phyloP scores from a whole-genome alignment of 2,113 vertebrate genomes.

The Macaca mulatta region DNA sequence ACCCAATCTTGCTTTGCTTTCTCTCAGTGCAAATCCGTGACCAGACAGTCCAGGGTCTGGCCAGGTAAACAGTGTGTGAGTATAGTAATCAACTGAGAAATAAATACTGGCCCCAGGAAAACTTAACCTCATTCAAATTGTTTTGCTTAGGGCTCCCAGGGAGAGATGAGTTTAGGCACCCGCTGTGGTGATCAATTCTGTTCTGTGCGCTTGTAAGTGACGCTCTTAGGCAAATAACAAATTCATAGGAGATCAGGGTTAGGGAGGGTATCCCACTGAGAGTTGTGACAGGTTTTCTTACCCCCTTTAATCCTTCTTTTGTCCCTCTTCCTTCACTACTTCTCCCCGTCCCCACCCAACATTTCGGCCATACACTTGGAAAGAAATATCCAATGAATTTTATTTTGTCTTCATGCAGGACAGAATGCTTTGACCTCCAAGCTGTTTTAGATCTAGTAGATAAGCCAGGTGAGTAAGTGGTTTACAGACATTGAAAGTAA shows the following conservation, averaged over 20 bases:
- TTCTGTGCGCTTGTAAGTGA: background rate
- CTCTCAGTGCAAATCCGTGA: background rate
- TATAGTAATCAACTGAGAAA: slow-evolving; percentile 43
- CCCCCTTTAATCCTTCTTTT: background rate
- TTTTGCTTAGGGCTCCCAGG: background rate
- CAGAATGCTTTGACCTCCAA: slow-evolving; percentile 62
- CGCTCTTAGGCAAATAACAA: slow-evolving; percentile 6
- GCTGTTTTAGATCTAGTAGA: slow-evolving; percentile 58
- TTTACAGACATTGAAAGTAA: slow-evolving; percentile 29
- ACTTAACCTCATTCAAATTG: background rate
- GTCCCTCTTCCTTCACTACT: background rate
- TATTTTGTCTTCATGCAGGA: slow-evolving; percentile 67
- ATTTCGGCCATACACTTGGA: background rate
- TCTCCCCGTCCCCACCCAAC: background rate
- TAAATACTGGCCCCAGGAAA: background rate
- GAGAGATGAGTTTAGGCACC: background rate
- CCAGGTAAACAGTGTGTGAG: slow-evolving; percentile 43
- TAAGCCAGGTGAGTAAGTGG: slow-evolving; percentile 67
- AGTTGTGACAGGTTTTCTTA: background rate
- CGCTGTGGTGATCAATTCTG: background rate
- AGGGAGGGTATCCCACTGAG: background rate
- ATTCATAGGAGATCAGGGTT: background rate
- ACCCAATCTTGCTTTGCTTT: background rate
- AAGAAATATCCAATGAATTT: slow-evolving; percentile 41
- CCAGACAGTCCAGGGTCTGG: background rate